A percentile compares a stretch with the other conserved stretches of the same genome.
Conservation (phyloP, 2,888 invertebrate genomes). For the Crocallis elinguaria region DNA sequence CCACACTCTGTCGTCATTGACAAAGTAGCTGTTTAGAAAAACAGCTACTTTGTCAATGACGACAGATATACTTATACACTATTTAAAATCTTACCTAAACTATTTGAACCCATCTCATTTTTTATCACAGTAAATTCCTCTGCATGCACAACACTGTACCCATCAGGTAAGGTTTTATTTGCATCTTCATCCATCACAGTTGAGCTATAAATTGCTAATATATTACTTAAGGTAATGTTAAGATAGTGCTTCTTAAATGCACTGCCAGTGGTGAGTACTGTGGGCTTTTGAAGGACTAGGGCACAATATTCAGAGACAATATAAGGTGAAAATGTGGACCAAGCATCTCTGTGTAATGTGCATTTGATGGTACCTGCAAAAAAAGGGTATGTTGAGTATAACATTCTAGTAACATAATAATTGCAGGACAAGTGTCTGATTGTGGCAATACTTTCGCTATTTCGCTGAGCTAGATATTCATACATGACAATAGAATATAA, state of each 20-base stretch:
- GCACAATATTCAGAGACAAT: slow-evolving; percentile 73
- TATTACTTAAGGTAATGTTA: slow-evolving; percentile 75
- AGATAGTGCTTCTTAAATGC: slow-evolving; percentile 77
- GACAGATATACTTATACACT: too few species aligned
- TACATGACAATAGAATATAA: too few species aligned
- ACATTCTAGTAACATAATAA: too few species aligned
- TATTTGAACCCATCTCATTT: slow-evolving; percentile 47
- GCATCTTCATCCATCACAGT: slow-evolving; percentile 52
- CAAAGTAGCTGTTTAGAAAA: too few species aligned
- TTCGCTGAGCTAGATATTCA: too few species aligned
- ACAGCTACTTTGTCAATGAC: too few species aligned
- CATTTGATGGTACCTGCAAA: slow-evolving; percentile 75
- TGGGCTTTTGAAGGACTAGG: slow-evolving; percentile 69
- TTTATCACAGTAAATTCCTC: slow-evolving; percentile 69
- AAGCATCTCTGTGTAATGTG: slow-evolving; percentile 79
- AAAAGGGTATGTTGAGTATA: neutral
- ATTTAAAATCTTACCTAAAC: slow-evolving; percentile 51
- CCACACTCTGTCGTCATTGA: too few species aligned
- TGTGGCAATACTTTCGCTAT: too few species aligned
- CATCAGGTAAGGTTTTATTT: slow-evolving; percentile 54
- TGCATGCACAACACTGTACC: slow-evolving; percentile 57
- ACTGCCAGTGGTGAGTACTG: slow-evolving; percentile 75
- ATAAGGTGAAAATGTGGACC: slow-evolving; percentile 72
- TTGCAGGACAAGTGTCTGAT: too few species aligned
- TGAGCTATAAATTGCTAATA: slow-evolving; percentile 71